Conservation (phyloP, 2,113 vertebrate genomes). For the Corythornis cristatus region DNA sequence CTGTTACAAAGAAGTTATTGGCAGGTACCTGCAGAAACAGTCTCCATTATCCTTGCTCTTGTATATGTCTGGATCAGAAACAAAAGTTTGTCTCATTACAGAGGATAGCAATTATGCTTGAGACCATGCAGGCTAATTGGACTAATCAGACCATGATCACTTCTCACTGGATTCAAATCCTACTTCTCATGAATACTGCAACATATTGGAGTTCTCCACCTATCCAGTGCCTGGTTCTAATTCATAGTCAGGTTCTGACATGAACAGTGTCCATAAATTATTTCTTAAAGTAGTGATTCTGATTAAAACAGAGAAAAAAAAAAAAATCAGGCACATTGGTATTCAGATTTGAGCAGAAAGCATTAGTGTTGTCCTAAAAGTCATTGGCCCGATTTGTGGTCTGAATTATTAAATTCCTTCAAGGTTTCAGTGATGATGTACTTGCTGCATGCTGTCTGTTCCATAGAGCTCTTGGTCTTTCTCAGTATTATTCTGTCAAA, state of each 20-base stretch:
- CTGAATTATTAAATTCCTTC: constrained; percentile 48
- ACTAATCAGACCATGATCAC: not conserved
- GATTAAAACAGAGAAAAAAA: not conserved
- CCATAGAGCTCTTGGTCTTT: not conserved
- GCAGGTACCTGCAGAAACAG: not conserved
- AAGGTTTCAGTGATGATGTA: not conserved
- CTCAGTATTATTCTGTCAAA: not conserved
- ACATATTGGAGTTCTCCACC: not conserved
- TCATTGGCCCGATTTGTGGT: constrained; percentile 49
- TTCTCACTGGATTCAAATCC: not conserved
- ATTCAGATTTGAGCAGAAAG: constrained; percentile 43
- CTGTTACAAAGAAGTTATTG: rapidly evolving
- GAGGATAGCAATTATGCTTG: not conserved
- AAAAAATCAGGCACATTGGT: not conserved
- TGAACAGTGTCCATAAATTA: not conserved
- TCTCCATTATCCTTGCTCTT: not conserved
- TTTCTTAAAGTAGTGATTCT: not conserved
- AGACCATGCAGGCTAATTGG: not conserved
- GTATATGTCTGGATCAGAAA: not conserved
- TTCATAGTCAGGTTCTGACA: not conserved
- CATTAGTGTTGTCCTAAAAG: constrained; percentile 2
- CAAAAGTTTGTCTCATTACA: not conserved
- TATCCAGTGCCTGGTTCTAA: not conserved
- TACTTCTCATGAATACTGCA: not conserved
- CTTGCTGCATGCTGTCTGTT: constrained; percentile 12